phyloP scores from a whole-genome alignment of 2,113 vertebrate species.

The Neomonachus schauinslandi region DNA sequence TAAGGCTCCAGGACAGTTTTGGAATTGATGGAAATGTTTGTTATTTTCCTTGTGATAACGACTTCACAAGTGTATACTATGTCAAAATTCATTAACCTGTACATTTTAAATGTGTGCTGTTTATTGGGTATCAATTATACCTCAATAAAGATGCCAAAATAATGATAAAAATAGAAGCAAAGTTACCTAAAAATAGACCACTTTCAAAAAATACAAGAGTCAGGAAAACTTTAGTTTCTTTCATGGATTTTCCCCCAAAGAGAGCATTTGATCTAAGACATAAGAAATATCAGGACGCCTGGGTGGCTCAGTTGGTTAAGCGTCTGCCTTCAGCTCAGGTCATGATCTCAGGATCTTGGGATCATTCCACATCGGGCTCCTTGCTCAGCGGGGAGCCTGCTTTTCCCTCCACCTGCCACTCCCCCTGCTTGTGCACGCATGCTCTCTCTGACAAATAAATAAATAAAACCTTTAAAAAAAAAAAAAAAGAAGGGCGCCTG shows the following conservation, averaged over 20 bases:
- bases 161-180: conserved; percentile 16
- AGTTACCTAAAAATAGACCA: neutral
- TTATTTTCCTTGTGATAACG: neutral
- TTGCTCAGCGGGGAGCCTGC: too few relatives aligned
- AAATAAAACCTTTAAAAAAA: too few relatives aligned
- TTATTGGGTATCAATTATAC: neutral
- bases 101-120: neutral
- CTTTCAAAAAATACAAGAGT: neutral
- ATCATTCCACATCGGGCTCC: too few relatives aligned
- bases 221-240: conserved; percentile 17
- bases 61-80: neutral
- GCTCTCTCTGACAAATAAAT: too few relatives aligned
- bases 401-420: too few relatives aligned
- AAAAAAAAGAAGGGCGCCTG: too few relatives aligned
- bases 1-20: neutral
- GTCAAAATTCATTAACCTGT: neutral
- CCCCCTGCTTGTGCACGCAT: too few relatives aligned
- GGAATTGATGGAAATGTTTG: neutral
- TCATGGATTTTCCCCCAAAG: neutral
- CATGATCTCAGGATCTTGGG: too few relatives aligned
- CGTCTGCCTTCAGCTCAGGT: too few relatives aligned
- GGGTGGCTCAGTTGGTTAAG: too few relatives aligned
- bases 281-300: neutral
- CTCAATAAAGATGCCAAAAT: conserved; percentile 22
- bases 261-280: neutral